These are phyloP conservation scores for Drosophila mercatorum DNA, from an alignment of 2,888 invertebrate species.

Conservation along the genomic window DNA sequence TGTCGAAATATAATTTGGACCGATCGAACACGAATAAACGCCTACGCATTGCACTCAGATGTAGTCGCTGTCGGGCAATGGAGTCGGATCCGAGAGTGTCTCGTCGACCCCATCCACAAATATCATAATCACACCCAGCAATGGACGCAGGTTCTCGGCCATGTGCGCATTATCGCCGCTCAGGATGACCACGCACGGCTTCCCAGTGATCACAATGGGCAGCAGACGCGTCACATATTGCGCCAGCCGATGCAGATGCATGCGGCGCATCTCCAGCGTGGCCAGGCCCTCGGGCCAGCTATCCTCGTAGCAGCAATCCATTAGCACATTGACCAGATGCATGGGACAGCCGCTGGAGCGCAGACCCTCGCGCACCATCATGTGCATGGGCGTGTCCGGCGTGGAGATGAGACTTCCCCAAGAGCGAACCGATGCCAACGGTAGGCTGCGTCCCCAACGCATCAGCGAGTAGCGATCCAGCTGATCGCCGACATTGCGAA, in stretches of 20 bases:
- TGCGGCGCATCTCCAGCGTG: conserved; percentile 48
- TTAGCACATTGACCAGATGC: conserved; percentile 44
- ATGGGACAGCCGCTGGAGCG: conserved; percentile 51
- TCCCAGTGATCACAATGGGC: conserved; percentile 32
- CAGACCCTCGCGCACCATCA: conserved; percentile 47
- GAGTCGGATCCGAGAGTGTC: conserved; percentile 19
- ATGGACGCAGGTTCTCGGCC: conserved; percentile 55
- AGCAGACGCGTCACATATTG: conserved; percentile 48
- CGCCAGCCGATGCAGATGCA: conserved; percentile 34
- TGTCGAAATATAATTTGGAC: conserved; percentile 28
- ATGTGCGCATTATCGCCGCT: conserved; percentile 56
- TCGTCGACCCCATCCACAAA: conserved; percentile 58
- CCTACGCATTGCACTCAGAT: conserved; percentile 12
- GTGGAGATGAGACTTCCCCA: conserved; percentile 63
- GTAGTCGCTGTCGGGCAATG: conserved; percentile 35
- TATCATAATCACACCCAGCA: conserved; percentile 52
- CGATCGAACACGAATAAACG: conserved; percentile 30
- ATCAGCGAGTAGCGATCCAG: conserved; percentile 56
- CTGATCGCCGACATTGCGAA: conserved; percentile 56
- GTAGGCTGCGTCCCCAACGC: conserved; percentile 52
- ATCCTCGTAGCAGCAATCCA: conserved; percentile 56
- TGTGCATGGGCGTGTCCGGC: conserved; percentile 51
- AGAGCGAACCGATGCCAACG: conserved; percentile 32
- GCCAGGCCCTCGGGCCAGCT: conserved; percentile 57
- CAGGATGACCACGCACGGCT: conserved; percentile 53